Conservation (phyloP, 1,140 invertebrate genomes). For the Brachionus asplanchnoidis region DNA sequence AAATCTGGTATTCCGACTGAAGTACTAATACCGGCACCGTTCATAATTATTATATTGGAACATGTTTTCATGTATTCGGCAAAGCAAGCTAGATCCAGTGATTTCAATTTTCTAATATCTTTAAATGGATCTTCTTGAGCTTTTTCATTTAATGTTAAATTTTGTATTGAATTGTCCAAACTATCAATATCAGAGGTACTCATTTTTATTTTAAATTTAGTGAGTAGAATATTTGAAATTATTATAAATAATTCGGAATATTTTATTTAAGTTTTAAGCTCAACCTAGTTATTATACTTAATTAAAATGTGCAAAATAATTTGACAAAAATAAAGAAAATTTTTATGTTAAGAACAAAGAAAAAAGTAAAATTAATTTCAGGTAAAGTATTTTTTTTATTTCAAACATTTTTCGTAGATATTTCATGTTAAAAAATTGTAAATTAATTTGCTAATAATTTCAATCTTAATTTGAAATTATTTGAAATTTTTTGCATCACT, state of each 20-base stretch:
- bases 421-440: no score
- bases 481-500: no score
- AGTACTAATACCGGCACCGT: slow-evolving; percentile 89
- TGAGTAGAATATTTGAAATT: not conserved
- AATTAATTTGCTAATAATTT: no score
- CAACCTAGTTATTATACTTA: not conserved
- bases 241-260: not conserved
- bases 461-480: no score
- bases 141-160: not conserved
- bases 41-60: slow-evolving; percentile 80
- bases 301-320: not conserved
- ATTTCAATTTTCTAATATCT: not conserved
- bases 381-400: no score
- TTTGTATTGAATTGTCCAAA: not conserved
- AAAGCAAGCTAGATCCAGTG: not conserved
- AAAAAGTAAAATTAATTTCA: no score
- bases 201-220: not conserved
- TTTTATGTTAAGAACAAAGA: no score
- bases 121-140: not conserved
- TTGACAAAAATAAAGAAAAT: not conserved
- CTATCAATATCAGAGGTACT: not conserved
- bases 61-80: slow-evolving; percentile 60
- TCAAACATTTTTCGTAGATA: no score
- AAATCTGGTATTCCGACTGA: slow-evolving; percentile 56
- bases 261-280: not conserved